These are phyloP conservation scores for Brenthis daphne DNA, from an alignment of 2,888 invertebrate genomes.

Conservation along the genomic window DNA sequence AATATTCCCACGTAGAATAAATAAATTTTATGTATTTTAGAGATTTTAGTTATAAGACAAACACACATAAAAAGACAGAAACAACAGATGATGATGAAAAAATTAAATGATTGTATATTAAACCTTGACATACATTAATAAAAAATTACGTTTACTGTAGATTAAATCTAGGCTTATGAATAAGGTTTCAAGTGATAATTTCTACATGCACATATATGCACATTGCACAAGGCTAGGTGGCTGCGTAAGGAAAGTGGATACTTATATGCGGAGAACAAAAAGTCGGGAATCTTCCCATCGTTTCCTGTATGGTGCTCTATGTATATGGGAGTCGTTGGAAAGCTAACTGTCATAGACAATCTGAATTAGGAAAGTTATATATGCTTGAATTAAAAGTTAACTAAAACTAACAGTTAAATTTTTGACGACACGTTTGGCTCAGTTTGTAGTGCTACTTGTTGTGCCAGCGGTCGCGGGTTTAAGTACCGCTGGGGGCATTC, in stretches of 20 bases:
- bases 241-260: slow-evolving; percentile 6
- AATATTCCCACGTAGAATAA: too few species aligned
- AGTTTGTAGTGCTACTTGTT: too few species aligned
- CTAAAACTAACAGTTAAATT: not conserved
- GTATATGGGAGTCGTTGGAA: slow-evolving; percentile 46
- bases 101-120: too few species aligned
- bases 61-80: too few species aligned
- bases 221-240: not conserved
- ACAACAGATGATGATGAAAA: too few species aligned
- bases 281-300: slow-evolving; percentile 54
- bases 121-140: too few species aligned
- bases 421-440: too few species aligned
- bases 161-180: slow-evolving; percentile 7
- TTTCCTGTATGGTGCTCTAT: slow-evolving; percentile 46
- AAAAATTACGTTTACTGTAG: too few species aligned
- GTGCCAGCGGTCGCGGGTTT: too few species aligned
- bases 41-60: too few species aligned
- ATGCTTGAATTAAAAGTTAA: slow-evolving; percentile 3
- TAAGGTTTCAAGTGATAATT: not conserved
- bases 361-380: slow-evolving; percentile 9
- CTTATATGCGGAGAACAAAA: slow-evolving; percentile 44
- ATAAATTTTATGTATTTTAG: too few species aligned
- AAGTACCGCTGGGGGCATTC: too few species aligned
- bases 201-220: slow-evolving; percentile 7
- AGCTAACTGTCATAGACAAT: slow-evolving; percentile 39